Evolutionary conservation across 1,140 invertebrate species (phyloP).

Genomic region (Littorina saxatilis): DNA sequence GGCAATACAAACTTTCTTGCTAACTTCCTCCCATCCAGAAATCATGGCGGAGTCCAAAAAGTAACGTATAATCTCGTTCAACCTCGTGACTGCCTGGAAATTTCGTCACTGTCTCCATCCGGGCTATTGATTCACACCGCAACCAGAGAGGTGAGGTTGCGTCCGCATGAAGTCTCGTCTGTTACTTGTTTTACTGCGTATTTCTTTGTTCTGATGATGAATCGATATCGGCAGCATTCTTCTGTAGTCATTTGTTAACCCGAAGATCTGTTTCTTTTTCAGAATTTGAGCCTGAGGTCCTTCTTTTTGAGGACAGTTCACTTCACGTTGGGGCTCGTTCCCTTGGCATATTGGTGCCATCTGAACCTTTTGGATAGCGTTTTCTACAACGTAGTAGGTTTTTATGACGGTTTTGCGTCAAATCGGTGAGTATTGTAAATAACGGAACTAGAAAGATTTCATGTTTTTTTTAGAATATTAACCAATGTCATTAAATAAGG

Average conservation of each 20-base stretch:
- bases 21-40: conserved; percentile 41
- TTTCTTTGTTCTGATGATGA: too few species aligned
- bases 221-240: too few species aligned
- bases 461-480: not conserved
- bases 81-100: not conserved
- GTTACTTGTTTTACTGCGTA: too few species aligned
- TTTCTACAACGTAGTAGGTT: conserved; percentile 44
- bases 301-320: conserved; percentile 26
- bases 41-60: conserved; percentile 11
- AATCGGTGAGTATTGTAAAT: conserved; percentile 62
- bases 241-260: not conserved
- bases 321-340: conserved; percentile 40
- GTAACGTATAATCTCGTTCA: not conserved
- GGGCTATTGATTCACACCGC: conserved; percentile 19
- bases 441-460: not conserved
- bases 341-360: conserved; percentile 46
- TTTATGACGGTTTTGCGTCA: conserved; percentile 71
- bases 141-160: conserved; percentile 27
- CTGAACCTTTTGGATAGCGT: conserved; percentile 31
- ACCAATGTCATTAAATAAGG: not conserved
- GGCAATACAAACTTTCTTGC: conserved; percentile 25
- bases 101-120: conserved; percentile 33
- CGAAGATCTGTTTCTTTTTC: not conserved
- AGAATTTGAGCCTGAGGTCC: conserved; percentile 29
- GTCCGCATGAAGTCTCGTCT: not conserved